Base-by-base conservation (phyloP, 2,888 invertebrate species). In the Agelastica alni region DNA sequence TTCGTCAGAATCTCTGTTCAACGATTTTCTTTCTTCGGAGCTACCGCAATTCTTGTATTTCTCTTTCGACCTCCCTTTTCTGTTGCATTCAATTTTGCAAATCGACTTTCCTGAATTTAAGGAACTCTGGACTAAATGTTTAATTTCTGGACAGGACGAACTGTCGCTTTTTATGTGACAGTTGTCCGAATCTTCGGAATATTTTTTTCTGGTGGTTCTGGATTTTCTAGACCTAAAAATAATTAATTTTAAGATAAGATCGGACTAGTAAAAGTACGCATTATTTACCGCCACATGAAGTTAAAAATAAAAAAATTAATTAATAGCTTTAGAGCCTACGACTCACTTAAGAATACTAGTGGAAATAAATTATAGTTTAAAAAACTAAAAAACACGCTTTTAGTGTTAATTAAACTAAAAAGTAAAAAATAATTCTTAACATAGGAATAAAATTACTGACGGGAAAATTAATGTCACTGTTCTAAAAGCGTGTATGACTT, bases 51-150 rank as follows among this genome's bases (percentile, higher is more conserved):
- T 65, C 30, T 60, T 65, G 46, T 71, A 71, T 36, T 68, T 70
- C 45, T 71, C 67, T 32, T 68, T 70, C 4, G 68, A 65, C 53
- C 62, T 64, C 43, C 56, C 64, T 9, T 63, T 61, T 46, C 61
- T 66, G 13, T 66, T 66, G 12, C 53, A 58, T 22, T 61, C 63
- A 4, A 62, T 58, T 39, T 63, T 53, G 12, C 78, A 77, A 0
- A 74, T 75, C 1, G 81, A 81, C 20, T 76, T 68, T 2, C 77
- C 79, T 1, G 81, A 82, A 56, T 73, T 73, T 43, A 77, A 74
- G 1, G 78, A 79, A 53, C 72, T 80, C 43, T 77, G 76, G 18
- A 67, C 69, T 2, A 79, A 74, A 32, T 78, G 71, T 56, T 79
- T 78, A 45, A 81, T 63, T 63, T 80, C 81, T 1, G 78, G 75